These are phyloP conservation scores for Mormyrops attenuatus DNA, from an alignment of 2,797 vertebrate species.

Conservation along the genomic window DNA sequence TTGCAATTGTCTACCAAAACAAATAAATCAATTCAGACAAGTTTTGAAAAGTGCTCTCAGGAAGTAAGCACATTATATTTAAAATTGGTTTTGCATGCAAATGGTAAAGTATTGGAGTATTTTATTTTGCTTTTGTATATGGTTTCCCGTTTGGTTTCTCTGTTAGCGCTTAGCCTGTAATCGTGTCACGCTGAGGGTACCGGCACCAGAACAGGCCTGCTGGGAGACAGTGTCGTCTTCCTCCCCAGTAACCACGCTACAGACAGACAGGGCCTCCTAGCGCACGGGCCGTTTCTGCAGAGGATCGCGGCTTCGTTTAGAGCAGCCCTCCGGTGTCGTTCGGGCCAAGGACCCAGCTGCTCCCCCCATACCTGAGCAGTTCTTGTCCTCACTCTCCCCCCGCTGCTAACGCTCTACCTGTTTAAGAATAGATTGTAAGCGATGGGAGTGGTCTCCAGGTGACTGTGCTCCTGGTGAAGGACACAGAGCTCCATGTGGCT, in stretches of 20 bases:
- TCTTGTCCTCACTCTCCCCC: neutral
- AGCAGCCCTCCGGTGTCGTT: neutral
- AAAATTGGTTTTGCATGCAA: neutral
- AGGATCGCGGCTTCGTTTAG: neutral
- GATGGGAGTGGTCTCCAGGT: constrained; percentile 12
- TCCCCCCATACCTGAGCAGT: neutral
- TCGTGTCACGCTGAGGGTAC: neutral
- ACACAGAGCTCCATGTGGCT: constrained; percentile 45
- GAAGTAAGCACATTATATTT: neutral
- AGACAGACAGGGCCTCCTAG: neutral
- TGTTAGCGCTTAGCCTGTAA: neutral
- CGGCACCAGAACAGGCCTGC: neutral
- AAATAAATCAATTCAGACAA: too few relatives aligned
- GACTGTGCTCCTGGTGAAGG: neutral
- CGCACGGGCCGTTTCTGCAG: neutral
- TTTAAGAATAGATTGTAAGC: neutral
- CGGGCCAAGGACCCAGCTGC: neutral
- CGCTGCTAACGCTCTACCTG: neutral
- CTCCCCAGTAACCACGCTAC: neutral
- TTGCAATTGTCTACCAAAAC: constrained; percentile 10
- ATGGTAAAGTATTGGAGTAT: neutral
- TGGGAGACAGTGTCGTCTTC: neutral
- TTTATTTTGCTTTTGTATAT: neutral
- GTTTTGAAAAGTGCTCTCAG: neutral
- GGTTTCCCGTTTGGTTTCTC: neutral